Conservation (phyloP, 2,113 vertebrate species). For the Isichthys henryi region DNA sequence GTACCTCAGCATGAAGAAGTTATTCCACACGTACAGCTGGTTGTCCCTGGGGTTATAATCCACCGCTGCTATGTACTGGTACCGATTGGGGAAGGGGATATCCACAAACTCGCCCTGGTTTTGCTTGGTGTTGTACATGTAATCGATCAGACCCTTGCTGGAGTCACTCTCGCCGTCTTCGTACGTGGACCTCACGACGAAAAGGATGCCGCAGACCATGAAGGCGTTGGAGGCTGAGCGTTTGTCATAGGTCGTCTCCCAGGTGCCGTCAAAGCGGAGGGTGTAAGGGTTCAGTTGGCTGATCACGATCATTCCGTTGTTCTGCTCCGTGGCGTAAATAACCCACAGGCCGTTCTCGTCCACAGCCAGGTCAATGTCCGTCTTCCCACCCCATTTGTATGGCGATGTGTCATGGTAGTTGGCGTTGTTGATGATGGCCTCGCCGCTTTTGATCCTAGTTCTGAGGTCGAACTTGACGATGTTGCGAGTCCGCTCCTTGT, state of each 20-base stretch:
- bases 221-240: constrained; percentile 94
- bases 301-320: constrained; percentile 93
- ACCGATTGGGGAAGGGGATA: constrained; percentile 90
- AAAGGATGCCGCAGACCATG: constrained; percentile 93
- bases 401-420: constrained; percentile 98
- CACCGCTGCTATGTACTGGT: constrained; percentile 96
- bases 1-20: constrained; percentile 92
- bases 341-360: constrained; percentile 96
- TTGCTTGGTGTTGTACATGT: constrained; percentile 86
- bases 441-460: constrained; percentile 96
- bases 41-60: constrained; percentile 98
- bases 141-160: constrained; percentile 84
- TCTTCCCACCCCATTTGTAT: constrained; percentile 96
- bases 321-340: constrained; percentile 94
- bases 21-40: constrained; percentile 98
- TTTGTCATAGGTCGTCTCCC: constrained; percentile 92
- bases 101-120: constrained; percentile 81
- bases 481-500: constrained; percentile 94
- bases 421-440: constrained; percentile 96
- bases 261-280: constrained; percentile 88
- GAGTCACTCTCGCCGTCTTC: constrained; percentile 92
- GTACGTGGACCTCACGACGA: constrained; percentile 90
- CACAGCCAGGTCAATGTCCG: constrained; percentile 92
- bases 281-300: constrained; percentile 97
- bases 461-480: constrained; percentile 96